Percentiles rank a stretch among this genome's conserved stretches.
These are phyloP conservation scores for Chesias legatella DNA, from an alignment of 2,888 invertebrate genomes.

Conservation along the genomic window DNA sequence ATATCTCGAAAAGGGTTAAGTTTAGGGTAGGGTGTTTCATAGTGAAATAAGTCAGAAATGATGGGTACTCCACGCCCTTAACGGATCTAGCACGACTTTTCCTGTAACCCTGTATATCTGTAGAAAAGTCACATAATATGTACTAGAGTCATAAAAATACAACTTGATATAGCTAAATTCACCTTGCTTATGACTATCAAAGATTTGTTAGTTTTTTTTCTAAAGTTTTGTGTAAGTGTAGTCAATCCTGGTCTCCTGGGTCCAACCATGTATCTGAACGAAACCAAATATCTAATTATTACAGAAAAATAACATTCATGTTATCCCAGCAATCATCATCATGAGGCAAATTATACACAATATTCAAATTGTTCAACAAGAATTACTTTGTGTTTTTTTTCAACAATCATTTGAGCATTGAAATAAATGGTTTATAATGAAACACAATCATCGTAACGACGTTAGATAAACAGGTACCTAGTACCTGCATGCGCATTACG, in stretches of 20 bases:
- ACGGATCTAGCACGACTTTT: too few relatives aligned
- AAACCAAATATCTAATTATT: conserved; percentile 4
- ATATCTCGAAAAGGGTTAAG: too few relatives aligned
- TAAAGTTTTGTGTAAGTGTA: too few relatives aligned
- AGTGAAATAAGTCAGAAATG: too few relatives aligned
- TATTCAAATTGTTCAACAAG: conserved; percentile 33
- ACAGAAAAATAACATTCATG: background rate
- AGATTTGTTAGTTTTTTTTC: too few relatives aligned
- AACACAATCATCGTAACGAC: conserved; percentile 65
- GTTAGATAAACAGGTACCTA: conserved; percentile 62
- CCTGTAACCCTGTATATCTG: too few relatives aligned
- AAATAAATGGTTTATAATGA: conserved; percentile 70
- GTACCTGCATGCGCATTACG: conserved; percentile 56
- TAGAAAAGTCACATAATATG: too few relatives aligned
- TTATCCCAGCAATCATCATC: background rate
- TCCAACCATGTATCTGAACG: background rate
- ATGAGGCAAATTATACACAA: conserved; percentile 14
- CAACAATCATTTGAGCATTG: conserved; percentile 37
- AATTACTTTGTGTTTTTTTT: conserved; percentile 43
- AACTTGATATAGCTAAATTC: too few relatives aligned
- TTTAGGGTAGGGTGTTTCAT: too few relatives aligned
- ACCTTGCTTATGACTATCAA: too few relatives aligned
- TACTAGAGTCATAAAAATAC: too few relatives aligned
- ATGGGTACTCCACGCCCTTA: too few relatives aligned
- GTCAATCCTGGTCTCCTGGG: conserved; percentile 11